Evolutionary conservation across 2,113 vertebrate species (phyloP).

Genomic region (Protomyctophum bolini): DNA sequence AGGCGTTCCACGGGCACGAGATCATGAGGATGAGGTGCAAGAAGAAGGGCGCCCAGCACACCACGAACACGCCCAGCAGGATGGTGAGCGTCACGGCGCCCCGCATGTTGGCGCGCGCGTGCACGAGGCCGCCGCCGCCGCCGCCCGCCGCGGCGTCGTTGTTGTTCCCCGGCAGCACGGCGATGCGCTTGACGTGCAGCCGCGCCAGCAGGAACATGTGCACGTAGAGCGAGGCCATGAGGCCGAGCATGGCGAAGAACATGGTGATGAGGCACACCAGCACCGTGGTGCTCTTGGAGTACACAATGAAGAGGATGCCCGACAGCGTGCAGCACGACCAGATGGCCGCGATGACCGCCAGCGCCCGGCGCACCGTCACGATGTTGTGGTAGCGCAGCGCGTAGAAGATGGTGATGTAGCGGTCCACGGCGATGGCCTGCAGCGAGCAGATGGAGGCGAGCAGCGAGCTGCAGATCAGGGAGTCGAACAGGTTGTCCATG

Average conservation of each 20-base stretch:
- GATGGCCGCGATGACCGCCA: slow-evolving; percentile 84
- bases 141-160: slow-evolving; percentile 58
- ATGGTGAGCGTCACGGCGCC: slow-evolving; percentile 94
- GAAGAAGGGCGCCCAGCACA: slow-evolving; percentile 96
- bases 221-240: slow-evolving; percentile 94
- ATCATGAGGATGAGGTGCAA: slow-evolving; percentile 94
- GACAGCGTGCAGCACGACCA: slow-evolving; percentile 88
- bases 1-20: slow-evolving; percentile 92
- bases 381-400: slow-evolving; percentile 94
- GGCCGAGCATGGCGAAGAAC: slow-evolving; percentile 95
- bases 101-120: slow-evolving; percentile 88
- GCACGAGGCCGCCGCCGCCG: slow-evolving; percentile 59
- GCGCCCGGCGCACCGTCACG: slow-evolving; percentile 85
- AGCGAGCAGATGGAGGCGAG: slow-evolving; percentile 94
- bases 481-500: slow-evolving; percentile 95
- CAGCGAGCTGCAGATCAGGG: slow-evolving; percentile 94
- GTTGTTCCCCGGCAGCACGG: slow-evolving; percentile 82
- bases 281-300: slow-evolving; percentile 89
- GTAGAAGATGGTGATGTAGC: slow-evolving; percentile 97
- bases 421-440: slow-evolving; percentile 92
- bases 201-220: slow-evolving; percentile 97
- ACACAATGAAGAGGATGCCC: slow-evolving; percentile 90
- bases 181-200: slow-evolving; percentile 91
- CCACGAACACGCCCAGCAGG: slow-evolving; percentile 92
- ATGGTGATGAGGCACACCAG: slow-evolving; percentile 93